Evolutionary conservation across 2,797 vertebrate species (phyloP).

Genomic region (Poeciliopsis infans): DNA sequence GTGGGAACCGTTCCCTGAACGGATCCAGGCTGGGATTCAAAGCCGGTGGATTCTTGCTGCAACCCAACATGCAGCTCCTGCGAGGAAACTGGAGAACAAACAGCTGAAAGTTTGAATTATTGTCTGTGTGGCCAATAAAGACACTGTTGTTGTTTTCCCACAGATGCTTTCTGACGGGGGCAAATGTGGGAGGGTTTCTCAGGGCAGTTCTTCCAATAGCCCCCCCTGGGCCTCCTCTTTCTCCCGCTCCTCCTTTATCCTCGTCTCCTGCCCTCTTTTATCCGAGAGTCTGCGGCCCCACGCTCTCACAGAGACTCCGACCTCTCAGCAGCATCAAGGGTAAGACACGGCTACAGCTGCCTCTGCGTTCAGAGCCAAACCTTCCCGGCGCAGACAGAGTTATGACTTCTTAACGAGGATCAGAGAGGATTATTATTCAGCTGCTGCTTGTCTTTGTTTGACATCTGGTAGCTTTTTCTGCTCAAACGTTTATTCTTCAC

Average conservation of each 20-base stretch:
- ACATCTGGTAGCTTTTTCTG: accelerated
- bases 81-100: not conserved
- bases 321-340: constrained; percentile 61
- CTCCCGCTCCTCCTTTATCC: constrained; percentile 55
- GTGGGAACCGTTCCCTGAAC: not conserved
- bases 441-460: constrained; percentile 49
- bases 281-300: constrained; percentile 43
- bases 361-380: constrained; percentile 14
- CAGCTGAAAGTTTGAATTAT: not conserved
- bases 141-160: constrained; percentile 32
- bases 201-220: constrained; percentile 38
- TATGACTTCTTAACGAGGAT: constrained; percentile 14
- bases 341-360: constrained; percentile 56
- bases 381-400: not conserved
- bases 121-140: not conserved
- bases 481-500: not conserved
- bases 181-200: constrained; percentile 19
- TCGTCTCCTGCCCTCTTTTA: constrained; percentile 54
- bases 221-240: not conserved
- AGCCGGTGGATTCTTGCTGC: not conserved
- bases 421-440: constrained; percentile 33
- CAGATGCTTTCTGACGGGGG: constrained; percentile 3
- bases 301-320: constrained; percentile 58
- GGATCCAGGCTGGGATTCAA: not conserved
- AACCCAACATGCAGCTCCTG: not conserved